A percentile compares a stretch with the other conserved stretches of the same genome.
Evolutionary conservation across 2,888 invertebrate species (phyloP).

Genomic region (Amorpha juglandis): DNA sequence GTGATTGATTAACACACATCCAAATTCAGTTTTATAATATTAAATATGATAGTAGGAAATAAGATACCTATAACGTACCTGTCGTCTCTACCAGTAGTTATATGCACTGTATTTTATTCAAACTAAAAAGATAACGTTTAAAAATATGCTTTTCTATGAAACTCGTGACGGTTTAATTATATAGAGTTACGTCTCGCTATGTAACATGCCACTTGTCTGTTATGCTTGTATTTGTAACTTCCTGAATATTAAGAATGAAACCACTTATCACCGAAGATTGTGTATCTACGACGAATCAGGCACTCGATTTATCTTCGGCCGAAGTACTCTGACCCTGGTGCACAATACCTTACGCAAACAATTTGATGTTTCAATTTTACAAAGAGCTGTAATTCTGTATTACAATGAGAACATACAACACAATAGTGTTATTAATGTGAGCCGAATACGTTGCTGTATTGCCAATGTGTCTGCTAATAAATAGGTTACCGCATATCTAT

Average conservation of each 20-base stretch:
- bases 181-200: too few species aligned
- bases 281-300: not conserved
- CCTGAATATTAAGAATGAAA: slow-evolving; percentile 4
- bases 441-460: not conserved
- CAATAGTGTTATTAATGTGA: slow-evolving; percentile 5
- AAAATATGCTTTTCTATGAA: not conserved
- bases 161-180: not conserved
- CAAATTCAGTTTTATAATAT: too few species aligned
- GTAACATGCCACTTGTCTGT: too few species aligned
- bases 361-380: not conserved
- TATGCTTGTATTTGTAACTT: slow-evolving; percentile 4
- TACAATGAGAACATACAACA: slow-evolving; percentile 3
- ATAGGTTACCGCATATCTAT: slow-evolving; percentile 5
- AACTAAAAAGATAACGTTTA: not conserved
- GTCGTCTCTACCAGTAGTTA: too few species aligned
- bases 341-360: slow-evolving; percentile 9
- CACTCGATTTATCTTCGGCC: not conserved
- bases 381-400: not conserved
- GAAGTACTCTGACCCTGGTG: not conserved
- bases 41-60: too few species aligned
- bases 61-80: too few species aligned
- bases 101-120: too few species aligned
- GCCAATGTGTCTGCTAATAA: not conserved
- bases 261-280: slow-evolving; percentile 5
- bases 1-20: too few species aligned